These are phyloP conservation scores for Zoroaster sp. DNA, from an alignment of 53 echinoderm and acorn worm species.

Conservation along the genomic window DNA sequence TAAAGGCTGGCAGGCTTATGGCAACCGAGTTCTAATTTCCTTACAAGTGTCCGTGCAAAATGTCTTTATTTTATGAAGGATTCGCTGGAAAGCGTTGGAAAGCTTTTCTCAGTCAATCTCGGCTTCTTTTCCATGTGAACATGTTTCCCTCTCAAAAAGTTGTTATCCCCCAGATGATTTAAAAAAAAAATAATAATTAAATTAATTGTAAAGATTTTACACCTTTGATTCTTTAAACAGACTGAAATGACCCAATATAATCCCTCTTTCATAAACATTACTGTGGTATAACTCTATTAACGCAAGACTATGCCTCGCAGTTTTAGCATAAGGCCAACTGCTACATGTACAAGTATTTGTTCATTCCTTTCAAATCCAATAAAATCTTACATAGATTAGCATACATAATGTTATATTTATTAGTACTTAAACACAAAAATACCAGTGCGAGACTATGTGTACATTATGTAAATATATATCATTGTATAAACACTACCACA, in stretches of 20 bases:
- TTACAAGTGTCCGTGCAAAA: no score
- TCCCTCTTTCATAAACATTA: not conserved
- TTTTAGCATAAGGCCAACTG: not conserved
- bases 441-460: conserved; percentile 1
- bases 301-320: not conserved
- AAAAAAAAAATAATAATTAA: no score
- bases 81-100: no score
- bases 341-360: not conserved
- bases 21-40: no score
- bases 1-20: no score
- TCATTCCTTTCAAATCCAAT: not conserved
- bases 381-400: not conserved
- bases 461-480: conserved; percentile 26
- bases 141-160: no score
- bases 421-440: conserved; percentile 53
- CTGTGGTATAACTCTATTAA: not conserved
- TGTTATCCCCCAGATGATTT: no score
- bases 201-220: no score
- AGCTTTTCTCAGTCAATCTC: no score
- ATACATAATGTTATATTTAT: not conserved
- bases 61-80: no score
- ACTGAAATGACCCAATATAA: not conserved
- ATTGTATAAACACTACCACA: conserved; percentile 12
- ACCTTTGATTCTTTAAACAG: no score
- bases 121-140: no score